A percentile compares a stretch with the other conserved stretches of the same genome.
phyloP scores from a whole-genome alignment of 2,888 invertebrate species.

The Lepidonotus clava region DNA sequence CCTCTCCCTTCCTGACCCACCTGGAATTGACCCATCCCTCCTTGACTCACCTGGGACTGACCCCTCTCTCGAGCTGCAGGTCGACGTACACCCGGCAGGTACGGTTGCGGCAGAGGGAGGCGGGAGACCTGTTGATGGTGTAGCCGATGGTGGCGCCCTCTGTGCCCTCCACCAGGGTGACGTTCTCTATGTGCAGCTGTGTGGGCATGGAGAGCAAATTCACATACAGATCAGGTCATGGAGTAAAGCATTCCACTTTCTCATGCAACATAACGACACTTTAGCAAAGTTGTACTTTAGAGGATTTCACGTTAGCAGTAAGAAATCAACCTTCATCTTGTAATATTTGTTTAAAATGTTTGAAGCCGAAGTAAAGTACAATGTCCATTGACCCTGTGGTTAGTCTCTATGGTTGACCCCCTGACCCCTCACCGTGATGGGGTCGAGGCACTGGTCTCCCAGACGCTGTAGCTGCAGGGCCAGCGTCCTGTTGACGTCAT shows the following conservation, averaged over 20 bases:
- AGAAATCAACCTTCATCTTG: too few species aligned
- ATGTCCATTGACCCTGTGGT: background rate
- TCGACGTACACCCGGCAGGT: background rate
- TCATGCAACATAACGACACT: background rate
- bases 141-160: background rate
- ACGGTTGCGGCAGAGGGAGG: background rate
- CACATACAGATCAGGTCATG: background rate
- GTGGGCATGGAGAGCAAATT: background rate
- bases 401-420: background rate
- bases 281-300: background rate
- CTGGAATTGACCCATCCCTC: too few species aligned
- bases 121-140: background rate
- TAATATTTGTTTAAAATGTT: too few species aligned
- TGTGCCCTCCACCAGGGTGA: slow-evolving; percentile 2
- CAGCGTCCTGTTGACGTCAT: background rate
- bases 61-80: slow-evolving; percentile 16
- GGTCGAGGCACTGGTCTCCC: background rate
- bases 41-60: slow-evolving; percentile 23
- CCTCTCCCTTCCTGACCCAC: too few species aligned
- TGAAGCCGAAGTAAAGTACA: background rate
- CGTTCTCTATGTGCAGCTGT: background rate
- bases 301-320: background rate
- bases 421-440: background rate
- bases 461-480: background rate
- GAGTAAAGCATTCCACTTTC: background rate